Evolutionary conservation across 2,888 invertebrate species (phyloP).

Genomic region (Noctua janthe): DNA sequence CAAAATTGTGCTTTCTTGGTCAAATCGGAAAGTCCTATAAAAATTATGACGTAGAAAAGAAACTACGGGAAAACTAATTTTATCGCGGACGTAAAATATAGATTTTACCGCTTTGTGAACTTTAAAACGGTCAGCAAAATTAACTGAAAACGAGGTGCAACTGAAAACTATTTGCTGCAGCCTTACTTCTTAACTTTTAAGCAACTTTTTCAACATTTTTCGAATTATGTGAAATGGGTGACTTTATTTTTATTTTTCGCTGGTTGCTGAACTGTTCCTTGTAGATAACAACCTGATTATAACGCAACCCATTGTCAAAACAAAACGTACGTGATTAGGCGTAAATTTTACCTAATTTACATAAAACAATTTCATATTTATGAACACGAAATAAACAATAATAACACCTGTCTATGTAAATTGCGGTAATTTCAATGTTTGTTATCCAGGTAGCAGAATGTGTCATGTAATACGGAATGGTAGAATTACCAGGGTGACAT

Average conservation of each 20-base stretch:
- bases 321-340: slow-evolving; percentile 36
- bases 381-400: slow-evolving; percentile 14
- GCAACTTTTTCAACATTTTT: background rate
- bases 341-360: slow-evolving; percentile 32
- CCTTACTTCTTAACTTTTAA: slow-evolving; percentile 19
- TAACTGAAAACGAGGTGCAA: slow-evolving; percentile 38
- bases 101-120: slow-evolving; percentile 45
- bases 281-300: background rate
- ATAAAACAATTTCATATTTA: slow-evolving; percentile 36
- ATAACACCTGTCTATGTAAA: slow-evolving; percentile 36
- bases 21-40: slow-evolving; percentile 10
- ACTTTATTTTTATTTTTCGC: background rate
- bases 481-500: slow-evolving; percentile 62
- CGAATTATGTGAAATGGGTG: background rate
- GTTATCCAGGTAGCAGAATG: slow-evolving; percentile 31
- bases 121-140: slow-evolving; percentile 43
- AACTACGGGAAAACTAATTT: slow-evolving; percentile 43
- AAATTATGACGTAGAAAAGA: slow-evolving; percentile 14
- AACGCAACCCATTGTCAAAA: slow-evolving; percentile 6
- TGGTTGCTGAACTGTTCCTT: background rate
- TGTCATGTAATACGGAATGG: slow-evolving; percentile 31
- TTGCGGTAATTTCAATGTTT: slow-evolving; percentile 39
- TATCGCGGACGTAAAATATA: slow-evolving; percentile 28
- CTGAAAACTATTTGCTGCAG: slow-evolving; percentile 33
- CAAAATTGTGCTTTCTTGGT: slow-evolving; percentile 1